phyloP scores from a whole-genome alignment of 92 coral and sea anemone species.

The Actinostola sp. region DNA sequence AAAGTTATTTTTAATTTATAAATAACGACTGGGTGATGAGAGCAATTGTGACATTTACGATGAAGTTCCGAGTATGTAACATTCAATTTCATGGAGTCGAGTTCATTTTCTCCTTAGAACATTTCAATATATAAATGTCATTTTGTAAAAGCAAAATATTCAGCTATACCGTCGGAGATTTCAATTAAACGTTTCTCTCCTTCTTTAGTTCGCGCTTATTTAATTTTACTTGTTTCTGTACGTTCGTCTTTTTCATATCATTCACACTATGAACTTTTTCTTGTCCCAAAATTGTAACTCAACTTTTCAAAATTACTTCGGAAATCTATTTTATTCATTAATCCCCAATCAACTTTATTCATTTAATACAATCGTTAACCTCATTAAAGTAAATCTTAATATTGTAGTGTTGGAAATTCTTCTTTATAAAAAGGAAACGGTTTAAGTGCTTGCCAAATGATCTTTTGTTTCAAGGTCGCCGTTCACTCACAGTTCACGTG shows the following conservation, averaged over 20 bases:
- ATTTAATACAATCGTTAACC: conserved; percentile 9
- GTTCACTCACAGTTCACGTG: conserved; percentile 6
- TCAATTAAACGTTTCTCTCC: background rate
- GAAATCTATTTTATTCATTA: conserved; percentile 1
- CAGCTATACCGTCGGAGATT: background rate
- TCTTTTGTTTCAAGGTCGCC: conserved; percentile 19
- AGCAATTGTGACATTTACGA: conserved; percentile 3
- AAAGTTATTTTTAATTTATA: too few relatives aligned
- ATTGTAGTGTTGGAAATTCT: conserved; percentile 24
- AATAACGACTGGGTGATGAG: too few relatives aligned
- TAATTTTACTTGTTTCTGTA: background rate
- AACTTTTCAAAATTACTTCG: background rate
- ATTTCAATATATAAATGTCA: conserved; percentile 13
- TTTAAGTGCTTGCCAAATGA: conserved; percentile 28
- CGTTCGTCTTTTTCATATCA: background rate
- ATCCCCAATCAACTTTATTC: background rate
- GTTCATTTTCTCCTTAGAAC: conserved; percentile 1
- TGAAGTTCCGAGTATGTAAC: background rate
- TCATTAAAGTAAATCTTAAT: conserved; percentile 23
- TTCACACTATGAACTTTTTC: too few relatives aligned
- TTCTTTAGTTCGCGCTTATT: background rate
- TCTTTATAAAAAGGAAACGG: conserved; percentile 14
- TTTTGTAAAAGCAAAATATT: background rate
- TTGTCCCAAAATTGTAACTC: too few relatives aligned
- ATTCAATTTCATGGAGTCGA: background rate